Evolutionary conservation across 2,888 invertebrate genomes (phyloP).

Genomic region (Drosophila monieri): DNA sequence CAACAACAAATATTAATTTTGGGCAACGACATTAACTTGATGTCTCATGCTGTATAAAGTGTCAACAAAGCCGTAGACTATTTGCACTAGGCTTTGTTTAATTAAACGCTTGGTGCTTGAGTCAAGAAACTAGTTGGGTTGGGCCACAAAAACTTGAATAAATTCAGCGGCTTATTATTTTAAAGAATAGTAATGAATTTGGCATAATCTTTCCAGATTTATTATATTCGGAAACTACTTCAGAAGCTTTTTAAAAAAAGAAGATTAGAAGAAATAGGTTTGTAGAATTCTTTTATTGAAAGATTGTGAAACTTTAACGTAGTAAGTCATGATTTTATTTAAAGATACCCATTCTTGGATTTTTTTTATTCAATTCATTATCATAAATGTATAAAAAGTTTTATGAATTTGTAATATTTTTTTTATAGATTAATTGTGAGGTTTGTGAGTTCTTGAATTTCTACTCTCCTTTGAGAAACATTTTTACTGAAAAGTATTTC

Average conservation of each 20-base stretch:
- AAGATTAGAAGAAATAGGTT: too few relatives aligned
- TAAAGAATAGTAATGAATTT: too few relatives aligned
- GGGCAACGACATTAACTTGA: constrained; percentile 30
- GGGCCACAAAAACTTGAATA: not conserved
- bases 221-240: too few relatives aligned
- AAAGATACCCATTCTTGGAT: too few relatives aligned
- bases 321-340: too few relatives aligned
- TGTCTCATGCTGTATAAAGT: constrained; percentile 10
- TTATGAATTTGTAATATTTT: not conserved
- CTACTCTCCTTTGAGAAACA: constrained; percentile 20
- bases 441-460: not conserved
- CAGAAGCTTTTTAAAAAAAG: too few relatives aligned
- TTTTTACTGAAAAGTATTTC: constrained; percentile 4
- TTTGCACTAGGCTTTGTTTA: constrained; percentile 35
- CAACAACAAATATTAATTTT: constrained; percentile 25
- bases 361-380: too few relatives aligned
- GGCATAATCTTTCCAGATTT: too few relatives aligned
- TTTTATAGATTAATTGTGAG: not conserved
- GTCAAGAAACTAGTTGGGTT: constrained; percentile 11
- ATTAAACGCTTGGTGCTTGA: constrained; percentile 21
- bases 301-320: too few relatives aligned
- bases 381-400: too few relatives aligned
- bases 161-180: not conserved
- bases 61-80: constrained; percentile 20
- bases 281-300: too few relatives aligned